These are phyloP conservation scores for Allenopithecus nigroviridis DNA, from an alignment of 2,797 vertebrate genomes.

Conservation along the genomic window DNA sequence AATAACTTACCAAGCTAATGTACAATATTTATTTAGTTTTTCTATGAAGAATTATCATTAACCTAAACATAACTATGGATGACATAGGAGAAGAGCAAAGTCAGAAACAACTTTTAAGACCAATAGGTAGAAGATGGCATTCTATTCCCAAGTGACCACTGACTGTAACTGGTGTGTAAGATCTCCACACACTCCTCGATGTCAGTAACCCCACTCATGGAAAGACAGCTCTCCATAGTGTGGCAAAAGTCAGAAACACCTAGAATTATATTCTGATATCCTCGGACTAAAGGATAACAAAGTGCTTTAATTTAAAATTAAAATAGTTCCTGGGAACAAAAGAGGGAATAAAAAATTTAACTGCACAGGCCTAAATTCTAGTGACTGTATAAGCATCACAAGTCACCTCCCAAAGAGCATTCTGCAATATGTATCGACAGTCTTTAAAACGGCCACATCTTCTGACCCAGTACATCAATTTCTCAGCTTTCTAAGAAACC, in stretches of 20 bases:
- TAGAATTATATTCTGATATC: not conserved
- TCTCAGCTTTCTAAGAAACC: conserved; percentile 26
- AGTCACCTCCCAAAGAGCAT: not conserved
- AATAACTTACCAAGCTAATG: not conserved
- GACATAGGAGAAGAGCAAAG: not conserved
- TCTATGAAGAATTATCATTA: not conserved
- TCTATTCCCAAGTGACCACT: not conserved
- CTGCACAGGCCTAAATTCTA: not conserved
- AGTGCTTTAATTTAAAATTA: conserved; percentile 26
- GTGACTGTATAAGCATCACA: not conserved
- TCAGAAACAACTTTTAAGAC: not conserved
- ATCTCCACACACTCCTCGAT: not conserved
- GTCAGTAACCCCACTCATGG: not conserved
- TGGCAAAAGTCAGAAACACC: not conserved
- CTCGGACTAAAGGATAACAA: conserved; percentile 6
- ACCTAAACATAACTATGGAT: not conserved
- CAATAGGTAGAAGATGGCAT: not conserved
- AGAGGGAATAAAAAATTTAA: not conserved
- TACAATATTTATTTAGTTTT: not conserved
- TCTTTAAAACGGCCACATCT: not conserved
- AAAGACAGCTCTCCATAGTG: not conserved
- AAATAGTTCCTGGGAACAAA: conserved; percentile 5
- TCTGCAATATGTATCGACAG: not conserved
- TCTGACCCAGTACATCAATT: conserved; percentile 27
- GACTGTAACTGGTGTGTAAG: not conserved